Evolutionary conservation across 2,888 invertebrate genomes (phyloP), one percentile per base, ranked within the genome.

Genomic region (Phaedon cochleariae): DNA sequence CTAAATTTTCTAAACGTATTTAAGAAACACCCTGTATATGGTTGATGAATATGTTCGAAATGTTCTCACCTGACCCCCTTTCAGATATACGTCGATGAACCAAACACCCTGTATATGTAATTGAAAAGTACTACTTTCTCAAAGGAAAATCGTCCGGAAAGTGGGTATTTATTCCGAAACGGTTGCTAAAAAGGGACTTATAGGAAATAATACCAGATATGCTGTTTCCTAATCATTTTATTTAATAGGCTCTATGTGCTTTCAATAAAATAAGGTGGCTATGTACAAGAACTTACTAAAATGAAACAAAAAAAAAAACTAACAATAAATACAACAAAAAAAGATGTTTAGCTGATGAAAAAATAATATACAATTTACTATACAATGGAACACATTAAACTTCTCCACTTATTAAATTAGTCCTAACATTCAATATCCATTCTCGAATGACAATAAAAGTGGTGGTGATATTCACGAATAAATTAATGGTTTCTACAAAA

Each of bases 401-500:
- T 52, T 53, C 46, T 67, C 55, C 62, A 60, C 41, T 65, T 59
- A 41, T 41, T n/a, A n/a, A n/a, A 67, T 71, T 71, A 71, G 69
- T 71, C 67, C 68, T 67, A 51, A 68, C 59, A 61, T 46, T 31
- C 12, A 55, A 61, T 54, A 45, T 26, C 51, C 20, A 29, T 22
- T 52, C 31, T 49, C 31, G 31, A 41, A 15, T n/a, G 22, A 46
- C 51, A n/a, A n/a, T 49, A 20, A 17, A 59, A 49, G 26, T 49
- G 31, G 52, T n/a, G 21, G 26, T 41, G 5, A 31, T 41, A 31
- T 60, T 22, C 0, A 15, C 21, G 70, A 70, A 49, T 59, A 51
- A 55, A 41, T 68, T 53, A 62, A 67, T 70, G 68, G 67, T 69
- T 29, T 61, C 74, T 70, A 71, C 70, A 69, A 62, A 71, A 65